Evolutionary conservation across 37 sponge, comb jelly and placozoan genomes (phyloP), one percentile per base, ranked within the genome.

Genomic region (Ephydatia muelleri): DNA sequence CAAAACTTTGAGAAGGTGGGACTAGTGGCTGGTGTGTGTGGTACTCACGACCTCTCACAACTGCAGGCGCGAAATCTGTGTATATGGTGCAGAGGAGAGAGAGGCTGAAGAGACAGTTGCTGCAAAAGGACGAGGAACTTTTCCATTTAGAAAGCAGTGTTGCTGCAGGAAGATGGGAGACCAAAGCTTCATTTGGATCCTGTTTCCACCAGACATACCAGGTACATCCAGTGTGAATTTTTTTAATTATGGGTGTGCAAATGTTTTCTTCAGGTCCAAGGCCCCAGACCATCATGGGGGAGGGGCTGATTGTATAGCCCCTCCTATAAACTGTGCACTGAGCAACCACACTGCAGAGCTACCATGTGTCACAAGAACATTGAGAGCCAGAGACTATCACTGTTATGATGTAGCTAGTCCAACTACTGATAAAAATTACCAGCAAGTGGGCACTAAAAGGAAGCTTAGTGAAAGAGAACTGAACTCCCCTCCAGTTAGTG

Each of bases 41-140:
- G 6, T 31, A 33, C 1, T 3, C 2, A 37, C 34, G 43, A 9
- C 43, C 19, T 21, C 57, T 11, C 57, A 57, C 57, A 32, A 30
- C 65, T 28, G 32, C 75, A 93, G 92, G 93, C 89, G 23, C 91
- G 97, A 19, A 97, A 95, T 82, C 85, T 97, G 77, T 85, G 11
- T 97, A 97, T 77, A 97, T 97, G 97, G 78, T 97, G 14, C 87
- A 89, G 36, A 79, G 85, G 33, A 89, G 97, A 64, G 97, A 97
- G 83, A 90, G 87, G 82, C 57, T 92, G 75, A 97, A 95, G 78
- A 86, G 82, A 43, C 87, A 85, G 76, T 80, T 91, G 23, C 37
- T 91, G 3, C 34, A 75, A 28, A 75, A 3, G 21, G 47, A 69
- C 8, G 21, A 5, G 9, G 83, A 87, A 14, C 29, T 67, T 37